These are phyloP conservation scores for Buteo buteo DNA, from an alignment of 2,113 vertebrate species.

Conservation along the genomic window DNA sequence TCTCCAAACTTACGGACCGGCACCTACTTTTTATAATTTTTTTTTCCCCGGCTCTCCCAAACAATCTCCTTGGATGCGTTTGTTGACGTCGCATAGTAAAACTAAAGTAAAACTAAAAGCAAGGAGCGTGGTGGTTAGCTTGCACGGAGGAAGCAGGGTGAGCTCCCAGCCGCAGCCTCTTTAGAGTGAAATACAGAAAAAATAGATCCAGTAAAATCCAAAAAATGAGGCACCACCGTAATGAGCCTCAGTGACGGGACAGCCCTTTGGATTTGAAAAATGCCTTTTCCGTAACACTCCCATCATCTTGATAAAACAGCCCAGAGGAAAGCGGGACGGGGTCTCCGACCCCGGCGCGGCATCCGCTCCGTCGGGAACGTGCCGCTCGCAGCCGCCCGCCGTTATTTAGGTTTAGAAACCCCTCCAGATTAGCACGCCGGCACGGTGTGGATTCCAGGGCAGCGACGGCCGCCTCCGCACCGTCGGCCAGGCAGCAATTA, in stretches of 20 bases:
- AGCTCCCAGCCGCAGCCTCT: neutral
- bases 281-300: neutral
- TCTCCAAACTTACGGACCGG: neutral
- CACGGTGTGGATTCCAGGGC: neutral
- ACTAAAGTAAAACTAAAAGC: slow-evolving; percentile 14
- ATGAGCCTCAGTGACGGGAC: neutral
- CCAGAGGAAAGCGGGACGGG: neutral
- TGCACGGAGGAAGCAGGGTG: accelerated
- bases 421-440: neutral
- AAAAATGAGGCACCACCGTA: neutral
- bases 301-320: neutral
- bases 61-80: neutral
- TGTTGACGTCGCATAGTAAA: neutral
- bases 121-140: neutral
- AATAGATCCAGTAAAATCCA: neutral
- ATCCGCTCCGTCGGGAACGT: neutral
- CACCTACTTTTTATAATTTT: neutral
- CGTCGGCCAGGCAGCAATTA: accelerated
- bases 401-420: neutral
- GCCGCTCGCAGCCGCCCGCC: neutral
- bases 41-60: neutral
- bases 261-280: neutral
- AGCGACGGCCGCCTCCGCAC: neutral
- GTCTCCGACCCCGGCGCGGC: neutral
- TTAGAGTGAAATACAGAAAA: neutral